Base-by-base conservation (phyloP, 1,140 invertebrate species). In the Papilio xuthus region DNA sequence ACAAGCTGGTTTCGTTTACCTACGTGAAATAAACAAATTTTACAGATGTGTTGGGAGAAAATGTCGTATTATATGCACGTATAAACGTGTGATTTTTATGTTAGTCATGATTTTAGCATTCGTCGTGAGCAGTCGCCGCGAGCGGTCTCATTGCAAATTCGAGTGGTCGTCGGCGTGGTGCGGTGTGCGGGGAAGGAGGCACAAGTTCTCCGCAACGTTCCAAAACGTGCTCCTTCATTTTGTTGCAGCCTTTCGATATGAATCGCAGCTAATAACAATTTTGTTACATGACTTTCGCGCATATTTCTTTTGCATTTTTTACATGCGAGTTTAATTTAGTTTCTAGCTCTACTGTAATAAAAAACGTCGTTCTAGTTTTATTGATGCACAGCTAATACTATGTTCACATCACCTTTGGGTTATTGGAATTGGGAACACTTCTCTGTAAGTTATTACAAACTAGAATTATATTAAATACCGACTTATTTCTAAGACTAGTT, bases 41-140 rank as follows among this genome's bases (percentile, higher is more conserved):
- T 73, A 44, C 42, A 44, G 42, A 47, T 73, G 71, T 26, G 71
- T 41, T 73, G 20, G 41, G 41, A 42, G 42, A 73, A 47, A 26
- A 73, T 47, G 42, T 71, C n/a, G n/a, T 50, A 56, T 75, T 53
- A 60, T 60, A 60, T 76, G 53, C 74, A 76, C 74, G 74, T 76
- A 76, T 76, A 60, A 76, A 76, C 53, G 74, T 76, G n/a, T 60
- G 74, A 76, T 76, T 76, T 76, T 76, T 76, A 76, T 76, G 53
- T 76, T n/a, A 60, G 50, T 76, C 74, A 76, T 76, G 53, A 76
- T 76, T 76, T 60, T 20, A 41, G 74, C 74, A 76, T 76, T 76
- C 74, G 74, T 76, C 74, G 74, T 32, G 71, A 73, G 42, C 71
- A 73, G 37, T 73, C 71, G 71, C 71, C 71, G 41, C 71, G 71